phyloP scores from a whole-genome alignment of 2,113 vertebrate genomes.

The Himantopus leucocephalus region DNA sequence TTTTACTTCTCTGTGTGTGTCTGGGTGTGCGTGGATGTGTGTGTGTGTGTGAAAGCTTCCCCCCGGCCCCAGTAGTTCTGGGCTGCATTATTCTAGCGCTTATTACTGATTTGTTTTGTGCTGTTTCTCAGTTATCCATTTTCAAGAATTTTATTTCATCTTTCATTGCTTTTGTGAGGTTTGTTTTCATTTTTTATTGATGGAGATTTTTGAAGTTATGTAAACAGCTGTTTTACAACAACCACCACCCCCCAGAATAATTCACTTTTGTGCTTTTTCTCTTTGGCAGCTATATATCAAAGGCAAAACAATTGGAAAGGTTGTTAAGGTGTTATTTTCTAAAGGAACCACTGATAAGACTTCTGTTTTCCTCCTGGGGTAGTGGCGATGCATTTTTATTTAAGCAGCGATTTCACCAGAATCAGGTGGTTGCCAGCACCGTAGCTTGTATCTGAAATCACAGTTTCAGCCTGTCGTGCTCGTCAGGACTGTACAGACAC shows the following conservation, averaged over 20 bases:
- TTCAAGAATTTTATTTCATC: slow-evolving; percentile 57
- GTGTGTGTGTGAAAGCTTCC: background rate
- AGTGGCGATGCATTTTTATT: slow-evolving; percentile 15
- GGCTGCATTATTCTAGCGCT: slow-evolving; percentile 72
- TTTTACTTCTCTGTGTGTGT: slow-evolving; percentile 70
- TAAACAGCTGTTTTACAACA: slow-evolving; percentile 56
- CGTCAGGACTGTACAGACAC: background rate
- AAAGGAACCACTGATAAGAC: slow-evolving; percentile 58
- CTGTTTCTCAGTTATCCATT: slow-evolving; percentile 59
- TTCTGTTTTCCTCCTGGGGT: slow-evolving; percentile 30
- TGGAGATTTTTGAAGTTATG: slow-evolving; percentile 44
- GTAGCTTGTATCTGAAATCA: slow-evolving; percentile 61
- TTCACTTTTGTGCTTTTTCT: slow-evolving; percentile 71
- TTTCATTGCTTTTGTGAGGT: slow-evolving; percentile 30
- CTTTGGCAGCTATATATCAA: slow-evolving; percentile 78
- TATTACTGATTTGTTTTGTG: slow-evolving; percentile 63
- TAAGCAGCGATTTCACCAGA: slow-evolving; percentile 53
- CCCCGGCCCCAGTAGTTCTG: slow-evolving; percentile 58
- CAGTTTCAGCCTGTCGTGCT: slow-evolving; percentile 33
- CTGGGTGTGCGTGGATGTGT: slow-evolving; percentile 10
- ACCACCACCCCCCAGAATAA: background rate
- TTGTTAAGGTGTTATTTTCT: slow-evolving; percentile 37
- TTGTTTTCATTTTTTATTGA: slow-evolving; percentile 53
- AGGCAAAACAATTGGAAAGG: slow-evolving; percentile 69
- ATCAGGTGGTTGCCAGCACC: slow-evolving; percentile 25